Evolutionary conservation across 2,888 invertebrate genomes (phyloP).

Genomic region (Tipula vernalis): DNA sequence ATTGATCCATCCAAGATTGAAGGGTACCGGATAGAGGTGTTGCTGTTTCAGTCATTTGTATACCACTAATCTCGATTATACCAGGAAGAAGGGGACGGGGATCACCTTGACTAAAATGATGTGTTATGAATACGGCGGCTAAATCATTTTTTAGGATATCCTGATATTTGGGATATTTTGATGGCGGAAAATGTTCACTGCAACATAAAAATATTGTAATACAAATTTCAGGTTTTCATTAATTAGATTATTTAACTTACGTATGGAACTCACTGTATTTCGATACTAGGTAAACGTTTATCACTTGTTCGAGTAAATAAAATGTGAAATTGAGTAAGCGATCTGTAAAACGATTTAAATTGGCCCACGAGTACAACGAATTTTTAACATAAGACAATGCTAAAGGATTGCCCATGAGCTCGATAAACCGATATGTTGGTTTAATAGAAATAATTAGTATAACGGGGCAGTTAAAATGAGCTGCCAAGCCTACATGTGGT

Average conservation of each 20-base stretch:
- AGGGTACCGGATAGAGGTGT: constrained; percentile 20
- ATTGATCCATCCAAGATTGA: constrained; percentile 31
- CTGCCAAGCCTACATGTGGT: constrained; percentile 6
- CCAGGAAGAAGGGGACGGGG: constrained; percentile 32
- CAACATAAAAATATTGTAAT: neutral
- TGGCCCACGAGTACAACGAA: neutral
- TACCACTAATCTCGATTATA: constrained; percentile 34
- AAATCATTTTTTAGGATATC: constrained; percentile 19
- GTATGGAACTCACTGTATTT: neutral
- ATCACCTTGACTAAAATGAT: constrained; percentile 29
- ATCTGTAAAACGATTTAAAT: neutral
- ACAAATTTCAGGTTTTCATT: neutral
- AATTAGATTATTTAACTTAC: neutral
- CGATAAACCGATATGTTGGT: neutral
- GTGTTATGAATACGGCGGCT: constrained; percentile 28
- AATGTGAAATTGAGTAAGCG: neutral
- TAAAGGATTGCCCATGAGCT: neutral
- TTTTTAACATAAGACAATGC: neutral
- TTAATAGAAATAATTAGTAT: constrained; percentile 14
- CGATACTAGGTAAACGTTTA: neutral
- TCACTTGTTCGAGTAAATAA: neutral
- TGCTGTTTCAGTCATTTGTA: constrained; percentile 17
- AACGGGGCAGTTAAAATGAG: constrained; percentile 26
- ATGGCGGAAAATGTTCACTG: neutral
- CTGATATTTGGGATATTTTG: neutral